Evolutionary conservation across 2,113 vertebrate genomes (phyloP).

Genomic region (Felis catus): F.catus_Fca126_mat1.0 CM031413.1:169227501-169228000

Average conservation of each 20-base stretch:
- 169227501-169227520: too few relatives aligned
- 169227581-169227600: neutral
- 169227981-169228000: neutral
- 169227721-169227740: neutral
- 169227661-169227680: accelerated
- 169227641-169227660: neutral
- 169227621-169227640: accelerated
- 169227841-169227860: neutral
- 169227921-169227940: neutral
- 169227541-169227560: neutral
- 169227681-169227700: neutral
- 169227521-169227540: neutral
- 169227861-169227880: neutral
- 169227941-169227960: neutral
- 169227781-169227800: neutral
- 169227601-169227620: neutral
- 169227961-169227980: neutral
- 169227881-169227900: neutral
- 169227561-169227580: neutral
- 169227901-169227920: neutral
- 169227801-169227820: neutral
- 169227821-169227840: neutral
- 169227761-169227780: neutral
- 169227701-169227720: neutral
- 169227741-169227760: neutral